Conservation (phyloP, 1,140 invertebrate species). For the Listronotus bonariensis region DNA sequence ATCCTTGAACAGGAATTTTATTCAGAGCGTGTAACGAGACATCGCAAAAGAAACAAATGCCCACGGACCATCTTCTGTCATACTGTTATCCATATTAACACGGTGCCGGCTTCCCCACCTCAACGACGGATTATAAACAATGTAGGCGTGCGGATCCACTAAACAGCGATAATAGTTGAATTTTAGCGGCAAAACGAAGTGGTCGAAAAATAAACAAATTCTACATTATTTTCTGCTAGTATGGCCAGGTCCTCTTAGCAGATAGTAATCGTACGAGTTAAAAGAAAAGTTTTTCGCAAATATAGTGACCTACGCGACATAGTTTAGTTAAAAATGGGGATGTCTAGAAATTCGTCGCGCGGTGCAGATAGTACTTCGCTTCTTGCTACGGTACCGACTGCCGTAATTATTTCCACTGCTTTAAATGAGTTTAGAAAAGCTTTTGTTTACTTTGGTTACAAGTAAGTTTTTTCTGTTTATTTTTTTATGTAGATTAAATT, state of each 20-base stretch:
- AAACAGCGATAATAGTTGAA: slow-evolving; percentile 1
- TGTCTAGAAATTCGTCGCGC: slow-evolving; percentile 51
- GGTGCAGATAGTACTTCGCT: slow-evolving; percentile 49
- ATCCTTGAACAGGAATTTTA: slow-evolving; percentile 13
- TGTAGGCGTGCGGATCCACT: neutral
- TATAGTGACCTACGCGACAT: slow-evolving; percentile 4
- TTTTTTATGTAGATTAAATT: neutral
- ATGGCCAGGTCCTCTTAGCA: neutral
- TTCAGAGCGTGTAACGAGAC: slow-evolving; percentile 9
- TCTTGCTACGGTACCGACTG: slow-evolving; percentile 60
- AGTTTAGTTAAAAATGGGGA: slow-evolving; percentile 19
- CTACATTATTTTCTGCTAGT: slow-evolving; percentile 15
- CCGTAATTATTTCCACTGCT: slow-evolving; percentile 64
- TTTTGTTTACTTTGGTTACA: slow-evolving; percentile 49
- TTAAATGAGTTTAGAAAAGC: slow-evolving; percentile 56
- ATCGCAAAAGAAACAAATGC: neutral
- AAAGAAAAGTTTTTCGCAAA: neutral
- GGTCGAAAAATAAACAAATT: slow-evolving; percentile 1
- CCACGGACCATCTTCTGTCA: slow-evolving; percentile 16
- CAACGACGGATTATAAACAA: slow-evolving; percentile 9
- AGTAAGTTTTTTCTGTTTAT: slow-evolving; percentile 43
- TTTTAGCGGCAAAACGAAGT: neutral
- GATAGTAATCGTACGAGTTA: slow-evolving; percentile 33
- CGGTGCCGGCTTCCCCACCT: slow-evolving; percentile 10
- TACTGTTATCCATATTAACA: slow-evolving; percentile 10